A percentile compares a stretch with the other conserved stretches of the same genome.
phyloP scores from a whole-genome alignment of 1,140 invertebrate genomes.

The Drosophila willistoni region DNA sequence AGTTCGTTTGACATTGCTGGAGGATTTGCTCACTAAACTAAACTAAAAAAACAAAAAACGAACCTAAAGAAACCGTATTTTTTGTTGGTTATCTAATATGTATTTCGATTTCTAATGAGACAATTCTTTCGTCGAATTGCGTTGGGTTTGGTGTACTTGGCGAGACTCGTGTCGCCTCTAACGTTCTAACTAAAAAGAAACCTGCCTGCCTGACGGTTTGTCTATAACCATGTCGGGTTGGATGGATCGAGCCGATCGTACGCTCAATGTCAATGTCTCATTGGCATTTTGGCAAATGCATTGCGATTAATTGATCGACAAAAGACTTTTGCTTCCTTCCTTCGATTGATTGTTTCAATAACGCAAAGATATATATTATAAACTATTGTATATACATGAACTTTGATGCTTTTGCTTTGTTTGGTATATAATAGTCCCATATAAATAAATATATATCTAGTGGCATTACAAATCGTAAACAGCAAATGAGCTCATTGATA shows the following conservation, averaged over 20 bases:
- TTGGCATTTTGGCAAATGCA: constrained; percentile 78
- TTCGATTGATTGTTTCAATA: constrained; percentile 31
- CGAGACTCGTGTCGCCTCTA: constrained; percentile 67
- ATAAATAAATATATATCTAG: constrained; percentile 11
- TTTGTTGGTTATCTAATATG: constrained; percentile 62
- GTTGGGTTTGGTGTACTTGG: constrained; percentile 66
- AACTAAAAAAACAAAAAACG: constrained; percentile 10
- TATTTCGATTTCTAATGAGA: constrained; percentile 35
- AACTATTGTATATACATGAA: constrained; percentile 16
- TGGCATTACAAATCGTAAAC: constrained; percentile 59
- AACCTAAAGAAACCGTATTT: constrained; percentile 30
- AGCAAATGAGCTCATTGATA: constrained; percentile 69
- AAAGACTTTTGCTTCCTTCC: constrained; percentile 32
- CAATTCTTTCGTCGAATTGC: constrained; percentile 60
- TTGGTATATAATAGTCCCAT: constrained; percentile 29
- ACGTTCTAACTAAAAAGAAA: constrained; percentile 64
- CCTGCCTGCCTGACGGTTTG: constrained; percentile 30
- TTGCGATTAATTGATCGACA: constrained; percentile 46
- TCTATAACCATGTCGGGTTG: constrained; percentile 31
- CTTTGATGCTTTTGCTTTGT: constrained; percentile 27
- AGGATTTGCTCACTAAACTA: constrained; percentile 14
- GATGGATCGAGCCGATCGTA: constrained; percentile 17
- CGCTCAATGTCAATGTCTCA: constrained; percentile 79
- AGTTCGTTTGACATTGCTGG: constrained; percentile 73
- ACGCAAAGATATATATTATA: constrained; percentile 44